Base-by-base conservation (phyloP, 2,113 vertebrate species). In the Holacanthus passer region DNA sequence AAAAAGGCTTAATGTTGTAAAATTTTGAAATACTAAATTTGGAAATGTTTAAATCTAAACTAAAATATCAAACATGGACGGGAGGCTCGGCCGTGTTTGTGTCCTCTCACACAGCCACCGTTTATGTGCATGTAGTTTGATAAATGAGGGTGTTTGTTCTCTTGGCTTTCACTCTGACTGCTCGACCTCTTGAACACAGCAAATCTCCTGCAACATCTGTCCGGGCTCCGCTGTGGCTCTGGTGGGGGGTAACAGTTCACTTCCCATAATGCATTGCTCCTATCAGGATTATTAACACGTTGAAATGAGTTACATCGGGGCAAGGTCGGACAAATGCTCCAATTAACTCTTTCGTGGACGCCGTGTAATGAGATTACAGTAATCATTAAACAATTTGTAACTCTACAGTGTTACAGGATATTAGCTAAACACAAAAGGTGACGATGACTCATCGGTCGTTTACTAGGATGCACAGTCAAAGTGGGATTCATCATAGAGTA, bases 141-240 rank as follows among this genome's bases (percentile, higher is more conserved):
- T 64, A 19, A 76, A 83, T 63, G 76, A 76, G 53, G 41, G 12
- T 3, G 11, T 29, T 27, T 39, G 56, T 70, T 65, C 43, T 27
- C n/a, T 9, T 37, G 72, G 39, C 67, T 76, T 50, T 64, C 55
- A 55, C 3, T 77, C 41, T 31, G 53, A 80, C 71, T 13, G 13
- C 1, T 24, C 19, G 79, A 71, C 78, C 78, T 84, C 68, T 6
- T 19, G 59, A 13, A 16, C 0, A 2, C 27, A 29, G 58, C 48
- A 56, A 65, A 81, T 83, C 52, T 81, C 52, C 56, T 64, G 52
- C 45, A 79, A 2, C 56, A 88, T 82, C 67, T 86, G 83, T 71
- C 80, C 2, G 5, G 58, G 58, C 72, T 43, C 48, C 70, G 6
- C 68, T n/a, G 31, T 27, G 64, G 62, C 53, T 59, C 39, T 2